phyloP scores from a whole-genome alignment of 2,888 invertebrate genomes.

The Philereme vetulata region DNA sequence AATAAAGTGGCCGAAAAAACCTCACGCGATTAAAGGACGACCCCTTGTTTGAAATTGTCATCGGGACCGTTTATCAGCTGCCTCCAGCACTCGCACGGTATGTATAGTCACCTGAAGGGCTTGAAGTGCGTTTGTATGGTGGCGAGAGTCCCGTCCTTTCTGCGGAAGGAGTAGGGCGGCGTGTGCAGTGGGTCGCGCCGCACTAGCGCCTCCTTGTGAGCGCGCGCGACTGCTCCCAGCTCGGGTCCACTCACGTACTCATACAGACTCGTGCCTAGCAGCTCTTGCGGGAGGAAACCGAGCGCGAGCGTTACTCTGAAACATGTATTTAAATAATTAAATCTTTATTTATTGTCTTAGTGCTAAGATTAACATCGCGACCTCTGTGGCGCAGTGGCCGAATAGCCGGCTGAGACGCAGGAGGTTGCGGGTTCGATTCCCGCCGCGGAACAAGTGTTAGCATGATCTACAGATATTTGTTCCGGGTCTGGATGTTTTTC shows the following conservation, averaged over 20 bases:
- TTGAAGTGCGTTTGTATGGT: constrained; percentile 93
- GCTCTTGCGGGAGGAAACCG: constrained; percentile 96
- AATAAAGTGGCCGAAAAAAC: no score
- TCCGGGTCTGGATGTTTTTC: no score
- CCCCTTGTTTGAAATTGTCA: no score
- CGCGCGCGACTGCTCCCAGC: constrained; percentile 90
- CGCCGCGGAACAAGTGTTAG: no score
- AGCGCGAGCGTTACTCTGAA: constrained; percentile 93
- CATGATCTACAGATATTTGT: no score
- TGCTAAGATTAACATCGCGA: no score
- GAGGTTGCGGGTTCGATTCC: no score
- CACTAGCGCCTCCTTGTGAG: constrained; percentile 91
- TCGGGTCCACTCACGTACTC: constrained; percentile 95
- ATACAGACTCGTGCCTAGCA: constrained; percentile 95
- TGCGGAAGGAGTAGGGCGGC: constrained; percentile 90
- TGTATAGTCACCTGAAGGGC: constrained; percentile 85
- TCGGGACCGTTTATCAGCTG: no score
- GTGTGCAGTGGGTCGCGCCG: constrained; percentile 86
- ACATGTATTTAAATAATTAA: not conserved
- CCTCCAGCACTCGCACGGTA: not conserved
- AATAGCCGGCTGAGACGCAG: no score
- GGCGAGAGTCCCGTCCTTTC: constrained; percentile 89
- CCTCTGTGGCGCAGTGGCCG: no score
- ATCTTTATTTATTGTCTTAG: no score
- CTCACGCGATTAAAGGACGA: no score